Evolutionary conservation across 2,888 invertebrate species (phyloP).

Genomic region (Mylabris sibirica): DNA sequence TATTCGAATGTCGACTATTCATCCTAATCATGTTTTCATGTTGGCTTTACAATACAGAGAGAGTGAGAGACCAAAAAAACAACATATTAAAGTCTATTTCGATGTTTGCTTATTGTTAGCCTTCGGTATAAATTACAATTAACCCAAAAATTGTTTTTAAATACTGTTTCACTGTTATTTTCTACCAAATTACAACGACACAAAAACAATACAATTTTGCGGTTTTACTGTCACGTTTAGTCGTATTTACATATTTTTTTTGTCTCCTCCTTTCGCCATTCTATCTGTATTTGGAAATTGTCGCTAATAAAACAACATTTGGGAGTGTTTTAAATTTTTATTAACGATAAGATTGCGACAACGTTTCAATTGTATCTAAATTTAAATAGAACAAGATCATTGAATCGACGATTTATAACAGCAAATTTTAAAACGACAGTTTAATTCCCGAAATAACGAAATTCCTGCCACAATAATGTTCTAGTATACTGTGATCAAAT

Average conservation of each 20-base stretch:
- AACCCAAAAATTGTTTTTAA: neutral
- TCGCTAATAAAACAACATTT: neutral
- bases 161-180: neutral
- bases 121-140: neutral
- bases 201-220: neutral
- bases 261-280: neutral
- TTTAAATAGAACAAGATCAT: neutral
- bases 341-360: neutral
- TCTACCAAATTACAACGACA: neutral
- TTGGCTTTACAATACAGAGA: too few species aligned
- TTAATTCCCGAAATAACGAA: neutral
- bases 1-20: neutral
- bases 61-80: neutral
- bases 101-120: neutral
- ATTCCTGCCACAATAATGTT: constrained; percentile 5
- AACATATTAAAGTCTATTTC: neutral
- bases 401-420: neutral
- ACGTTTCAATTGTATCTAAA: neutral
- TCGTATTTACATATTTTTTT: neutral
- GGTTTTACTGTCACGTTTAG: neutral
- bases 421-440: neutral
- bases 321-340: neutral
- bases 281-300: neutral
- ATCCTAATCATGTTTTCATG: neutral
- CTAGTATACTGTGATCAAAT: neutral